These are phyloP conservation scores for Acrobasis suavella DNA, from an alignment of 2,888 invertebrate species.

Conservation along the genomic window DNA sequence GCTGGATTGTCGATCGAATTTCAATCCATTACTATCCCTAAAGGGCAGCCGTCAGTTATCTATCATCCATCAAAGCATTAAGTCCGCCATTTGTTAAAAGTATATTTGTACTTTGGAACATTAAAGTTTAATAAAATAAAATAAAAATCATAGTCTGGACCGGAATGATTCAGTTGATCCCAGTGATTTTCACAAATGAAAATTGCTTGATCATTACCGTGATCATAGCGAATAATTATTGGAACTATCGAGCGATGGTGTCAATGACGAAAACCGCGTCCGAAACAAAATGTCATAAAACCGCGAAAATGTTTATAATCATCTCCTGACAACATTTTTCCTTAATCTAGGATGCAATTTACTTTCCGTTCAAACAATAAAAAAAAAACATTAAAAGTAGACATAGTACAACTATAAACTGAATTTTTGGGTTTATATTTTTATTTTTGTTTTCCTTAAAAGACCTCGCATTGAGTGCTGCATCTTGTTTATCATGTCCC, in stretches of 20 bases:
- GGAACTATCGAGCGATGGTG: too few relatives aligned
- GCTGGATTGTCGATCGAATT: conserved; percentile 52
- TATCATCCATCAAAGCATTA: too few relatives aligned
- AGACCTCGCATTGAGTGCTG: conserved; percentile 1
- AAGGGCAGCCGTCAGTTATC: conserved; percentile 49
- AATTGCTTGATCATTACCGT: too few relatives aligned
- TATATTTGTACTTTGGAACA: too few relatives aligned
- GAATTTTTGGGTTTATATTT: conserved; percentile 8
- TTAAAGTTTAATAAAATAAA: too few relatives aligned
- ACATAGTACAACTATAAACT: conserved; percentile 2
- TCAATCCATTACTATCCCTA: conserved; percentile 51
- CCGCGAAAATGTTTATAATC: not conserved
- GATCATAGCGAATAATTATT: too few relatives aligned
- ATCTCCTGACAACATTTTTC: not conserved
- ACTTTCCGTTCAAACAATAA: not conserved
- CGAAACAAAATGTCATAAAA: too few relatives aligned
- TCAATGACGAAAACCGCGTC: too few relatives aligned
- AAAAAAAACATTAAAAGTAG: conserved; percentile 20
- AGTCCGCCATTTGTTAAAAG: too few relatives aligned
- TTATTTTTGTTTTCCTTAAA: conserved; percentile 16
- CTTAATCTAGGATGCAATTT: too few relatives aligned
- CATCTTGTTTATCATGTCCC: not conserved
- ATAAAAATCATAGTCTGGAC: conserved; percentile 31
- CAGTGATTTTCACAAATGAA: conserved; percentile 25
- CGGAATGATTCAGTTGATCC: conserved; percentile 53